Evolutionary conservation across 1,140 invertebrate species (phyloP), one percentile per base, ranked within the genome.

Genomic region (Aphelenchoides fujianensis): DNA sequence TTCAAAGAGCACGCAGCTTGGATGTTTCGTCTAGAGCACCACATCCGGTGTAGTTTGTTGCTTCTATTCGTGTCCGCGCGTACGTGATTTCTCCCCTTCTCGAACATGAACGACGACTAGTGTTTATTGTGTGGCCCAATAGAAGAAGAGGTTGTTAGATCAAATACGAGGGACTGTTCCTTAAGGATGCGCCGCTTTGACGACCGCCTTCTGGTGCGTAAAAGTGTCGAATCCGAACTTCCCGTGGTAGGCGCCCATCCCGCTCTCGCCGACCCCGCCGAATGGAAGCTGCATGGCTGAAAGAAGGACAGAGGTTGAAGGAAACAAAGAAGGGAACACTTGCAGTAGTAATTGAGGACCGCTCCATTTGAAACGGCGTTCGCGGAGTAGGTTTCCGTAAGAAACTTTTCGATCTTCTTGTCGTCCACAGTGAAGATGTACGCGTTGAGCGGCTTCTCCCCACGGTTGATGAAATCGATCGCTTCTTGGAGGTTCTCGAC

Each of bases 221-320:
- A 98, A 98, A 0, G 92, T 93, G 73, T 97, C 92, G 81, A 93
- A 97, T 7, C 90, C 90, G 76, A 89, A 89, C 86, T 92, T 92
- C 55, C 95, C 95, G 86, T 97, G 93, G 85, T 97, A 97, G n/a
- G 88, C 86, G 32, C 94, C 94, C 84, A 95, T 92, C 52, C 94
- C n/a, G 85, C 92, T 94, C 67, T 86, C 78, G 16, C 94, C 94
- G 62, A 96, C 88, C 34, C 88, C 88, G 54, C 88, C 88, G 84
- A 89, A 89, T 48, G 86, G 86, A 54, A 87, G 70, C 0, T 48
- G 41, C 41, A 48, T 48, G 12, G 1, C 84, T 74, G 77, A 55
- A 78, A 82, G 91, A 85, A 27, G 0, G 3, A 3, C 9, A 23
- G n/a, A n/a, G n/a, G n/a, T n/a, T n/a, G n/a, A n/a, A n/a, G n/a